These are phyloP conservation scores for Petrocephalus sullivani DNA, from an alignment of 2,797 vertebrate species.

Conservation along the genomic window DNA sequence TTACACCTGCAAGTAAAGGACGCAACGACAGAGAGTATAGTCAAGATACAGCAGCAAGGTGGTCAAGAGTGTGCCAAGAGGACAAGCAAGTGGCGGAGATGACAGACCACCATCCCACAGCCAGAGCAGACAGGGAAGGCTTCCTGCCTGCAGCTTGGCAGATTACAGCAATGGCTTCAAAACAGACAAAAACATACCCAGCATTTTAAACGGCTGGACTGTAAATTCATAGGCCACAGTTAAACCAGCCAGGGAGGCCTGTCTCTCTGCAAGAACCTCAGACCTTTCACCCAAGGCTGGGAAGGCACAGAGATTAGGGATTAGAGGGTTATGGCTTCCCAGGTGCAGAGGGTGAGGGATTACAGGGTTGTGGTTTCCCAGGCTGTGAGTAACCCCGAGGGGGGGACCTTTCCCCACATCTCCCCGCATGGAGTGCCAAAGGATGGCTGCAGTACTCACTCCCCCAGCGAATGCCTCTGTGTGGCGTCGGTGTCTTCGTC, in stretches of 20 bases:
- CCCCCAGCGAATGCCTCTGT: slow-evolving; percentile 71
- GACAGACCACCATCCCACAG: neutral
- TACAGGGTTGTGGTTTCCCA: neutral
- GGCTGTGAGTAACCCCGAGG: neutral
- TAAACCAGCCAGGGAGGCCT: neutral
- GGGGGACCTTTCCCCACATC: neutral
- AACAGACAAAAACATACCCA: neutral
- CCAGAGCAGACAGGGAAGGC: neutral
- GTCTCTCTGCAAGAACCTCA: neutral
- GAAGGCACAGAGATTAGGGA: neutral
- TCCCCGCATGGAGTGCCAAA: neutral
- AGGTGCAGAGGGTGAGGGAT: neutral
- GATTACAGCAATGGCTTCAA: neutral
- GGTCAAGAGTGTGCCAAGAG: neutral
- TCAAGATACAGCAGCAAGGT: neutral
- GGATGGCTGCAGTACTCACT: slow-evolving; percentile 64
- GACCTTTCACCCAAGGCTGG: neutral
- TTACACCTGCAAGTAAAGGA: slow-evolving; percentile 71
- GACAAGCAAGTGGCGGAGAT: neutral
- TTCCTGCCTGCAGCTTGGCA: neutral
- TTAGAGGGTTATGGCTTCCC: neutral
- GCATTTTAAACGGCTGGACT: neutral
- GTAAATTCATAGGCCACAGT: neutral
- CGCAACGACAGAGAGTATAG: neutral
- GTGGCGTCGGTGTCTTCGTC: slow-evolving; percentile 73